Evolutionary conservation across 1,140 invertebrate genomes (phyloP).

Genomic region (Zeugodacus cucurbitae): DNA sequence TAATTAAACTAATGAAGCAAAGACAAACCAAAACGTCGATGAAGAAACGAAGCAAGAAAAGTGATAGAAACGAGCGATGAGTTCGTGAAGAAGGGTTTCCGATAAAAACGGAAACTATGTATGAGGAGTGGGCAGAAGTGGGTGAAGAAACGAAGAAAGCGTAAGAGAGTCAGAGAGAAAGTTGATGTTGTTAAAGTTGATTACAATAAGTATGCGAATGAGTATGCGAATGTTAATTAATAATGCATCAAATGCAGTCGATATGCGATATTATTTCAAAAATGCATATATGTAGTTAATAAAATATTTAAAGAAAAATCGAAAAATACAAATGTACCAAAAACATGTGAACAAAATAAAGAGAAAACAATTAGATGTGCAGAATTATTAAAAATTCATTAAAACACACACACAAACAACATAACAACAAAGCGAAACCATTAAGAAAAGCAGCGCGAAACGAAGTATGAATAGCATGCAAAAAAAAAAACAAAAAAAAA

Average conservation of each 20-base stretch:
- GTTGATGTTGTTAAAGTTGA: slow-evolving; percentile 5
- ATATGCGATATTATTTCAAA: slow-evolving; percentile 35
- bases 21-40: slow-evolving; percentile 8
- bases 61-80: slow-evolving; percentile 42
- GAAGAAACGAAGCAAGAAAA: slow-evolving; percentile 25
- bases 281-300: not conserved
- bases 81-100: not conserved
- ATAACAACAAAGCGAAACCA: not conserved
- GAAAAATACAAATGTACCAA: not conserved
- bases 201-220: slow-evolving; percentile 33
- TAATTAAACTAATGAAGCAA: slow-evolving; percentile 40
- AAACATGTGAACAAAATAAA: too few species aligned
- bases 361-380: not conserved
- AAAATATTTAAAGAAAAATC: not conserved
- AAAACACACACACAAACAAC: not conserved
- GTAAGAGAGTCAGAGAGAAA: not conserved
- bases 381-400: not conserved
- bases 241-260: slow-evolving; percentile 18
- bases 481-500: not conserved
- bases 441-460: not conserved
- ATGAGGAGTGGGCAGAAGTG: not conserved
- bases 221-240: slow-evolving; percentile 24
- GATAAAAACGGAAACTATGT: not conserved
- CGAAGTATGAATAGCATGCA: not conserved
- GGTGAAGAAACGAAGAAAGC: not conserved